Conservation (phyloP, 2,888 invertebrate species). For the Trissolcus brochymenae region DNA sequence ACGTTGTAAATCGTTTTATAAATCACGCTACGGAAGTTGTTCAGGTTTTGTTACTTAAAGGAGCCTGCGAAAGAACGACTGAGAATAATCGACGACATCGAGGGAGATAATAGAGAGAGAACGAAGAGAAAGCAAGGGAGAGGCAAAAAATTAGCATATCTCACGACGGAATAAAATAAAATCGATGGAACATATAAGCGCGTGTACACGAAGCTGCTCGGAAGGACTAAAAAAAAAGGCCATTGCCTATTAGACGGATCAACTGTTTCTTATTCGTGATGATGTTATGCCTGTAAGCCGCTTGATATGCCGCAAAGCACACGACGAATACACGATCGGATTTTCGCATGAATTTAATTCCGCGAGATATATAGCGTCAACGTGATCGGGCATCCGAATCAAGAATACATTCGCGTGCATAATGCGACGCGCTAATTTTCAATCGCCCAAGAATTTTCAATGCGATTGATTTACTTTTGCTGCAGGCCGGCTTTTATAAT, state of each 20-base stretch:
- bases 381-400: slow-evolving; percentile 65
- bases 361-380: slow-evolving; percentile 68
- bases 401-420: slow-evolving; percentile 35
- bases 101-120: slow-evolving; percentile 27
- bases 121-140: slow-evolving; percentile 25
- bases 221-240: slow-evolving; percentile 1
- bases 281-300: background rate
- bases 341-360: slow-evolving; percentile 71
- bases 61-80: slow-evolving; percentile 57
- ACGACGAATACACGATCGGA: slow-evolving; percentile 70
- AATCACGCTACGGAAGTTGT: slow-evolving; percentile 67
- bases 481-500: background rate
- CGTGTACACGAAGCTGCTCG: background rate
- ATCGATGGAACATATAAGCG: slow-evolving; percentile 64
- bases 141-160: slow-evolving; percentile 69
- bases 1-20: slow-evolving; percentile 63
- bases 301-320: slow-evolving; percentile 58
- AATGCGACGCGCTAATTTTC: slow-evolving; percentile 20
- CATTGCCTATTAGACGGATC: slow-evolving; percentile 19
- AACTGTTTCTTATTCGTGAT: slow-evolving; percentile 5
- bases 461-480: slow-evolving; percentile 8
- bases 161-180: slow-evolving; percentile 66
- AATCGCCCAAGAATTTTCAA: slow-evolving; percentile 13
- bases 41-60: slow-evolving; percentile 56
- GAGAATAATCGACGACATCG: slow-evolving; percentile 56